These are phyloP conservation scores for Propithecus perrieri DNA, from an alignment of 2,797 vertebrate species.

Conservation along the genomic window DNA sequence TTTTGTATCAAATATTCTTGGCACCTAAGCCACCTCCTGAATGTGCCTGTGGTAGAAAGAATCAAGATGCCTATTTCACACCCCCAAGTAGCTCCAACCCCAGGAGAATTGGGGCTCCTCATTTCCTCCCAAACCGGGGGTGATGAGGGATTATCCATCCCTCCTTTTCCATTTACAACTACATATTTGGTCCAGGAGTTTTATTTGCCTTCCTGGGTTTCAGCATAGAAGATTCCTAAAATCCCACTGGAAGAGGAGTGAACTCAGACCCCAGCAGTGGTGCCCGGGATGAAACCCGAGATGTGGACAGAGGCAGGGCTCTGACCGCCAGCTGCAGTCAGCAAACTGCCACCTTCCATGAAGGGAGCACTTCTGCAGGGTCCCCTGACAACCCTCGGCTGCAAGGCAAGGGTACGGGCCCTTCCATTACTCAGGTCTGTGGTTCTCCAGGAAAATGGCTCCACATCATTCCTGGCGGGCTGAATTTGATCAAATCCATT, in stretches of 20 bases:
- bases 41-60: neutral
- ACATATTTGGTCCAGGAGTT: constrained; percentile 48
- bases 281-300: constrained; percentile 66
- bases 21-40: neutral
- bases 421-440: accelerated
- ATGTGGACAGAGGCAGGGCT: constrained; percentile 8
- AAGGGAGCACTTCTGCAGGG: neutral
- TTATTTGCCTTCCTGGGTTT: constrained; percentile 50
- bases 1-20: neutral
- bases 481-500: neutral
- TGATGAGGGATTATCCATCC: neutral
- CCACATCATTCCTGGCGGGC: accelerated
- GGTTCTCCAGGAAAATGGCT: neutral
- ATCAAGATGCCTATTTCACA: neutral
- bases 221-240: constrained; percentile 65
- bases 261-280: neutral
- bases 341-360: neutral
- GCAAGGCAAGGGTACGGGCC: neutral
- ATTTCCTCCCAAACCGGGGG: neutral
- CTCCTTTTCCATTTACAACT: neutral
- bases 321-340: neutral
- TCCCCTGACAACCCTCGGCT: accelerated
- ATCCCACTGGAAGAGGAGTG: neutral
- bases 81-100: neutral
- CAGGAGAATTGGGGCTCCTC: neutral